Percentiles rank a stretch among this genome's conserved stretches.
Conservation (phyloP, 1,140 invertebrate species). For the Drosophila sechellia region DNA sequence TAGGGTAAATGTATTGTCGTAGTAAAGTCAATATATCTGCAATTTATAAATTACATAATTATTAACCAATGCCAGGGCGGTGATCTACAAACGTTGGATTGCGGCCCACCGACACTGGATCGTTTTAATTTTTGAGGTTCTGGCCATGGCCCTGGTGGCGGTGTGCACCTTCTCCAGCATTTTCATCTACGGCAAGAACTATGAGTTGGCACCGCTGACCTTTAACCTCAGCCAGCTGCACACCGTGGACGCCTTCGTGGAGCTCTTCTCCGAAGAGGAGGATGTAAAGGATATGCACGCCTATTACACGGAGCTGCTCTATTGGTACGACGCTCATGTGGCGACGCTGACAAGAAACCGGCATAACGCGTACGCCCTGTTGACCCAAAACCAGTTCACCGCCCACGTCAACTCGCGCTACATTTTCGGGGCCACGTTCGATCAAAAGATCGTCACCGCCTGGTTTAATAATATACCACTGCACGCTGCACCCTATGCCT, state of each 20-base stretch:
- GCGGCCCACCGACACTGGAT: slow-evolving; percentile 9
- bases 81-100: slow-evolving; percentile 37
- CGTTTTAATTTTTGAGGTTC: slow-evolving; percentile 5
- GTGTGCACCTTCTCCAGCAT: slow-evolving; percentile 29
- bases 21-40: no score
- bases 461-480: slow-evolving; percentile 69
- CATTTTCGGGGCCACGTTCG: slow-evolving; percentile 51
- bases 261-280: slow-evolving; percentile 3
- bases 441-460: slow-evolving; percentile 16
- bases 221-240: slow-evolving; percentile 45
- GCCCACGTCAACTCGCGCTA: slow-evolving; percentile 35
- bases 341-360: not conserved
- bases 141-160: slow-evolving; percentile 12
- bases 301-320: slow-evolving; percentile 49
- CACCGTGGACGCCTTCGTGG: slow-evolving; percentile 39
- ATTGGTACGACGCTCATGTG: slow-evolving; percentile 57
- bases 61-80: slow-evolving; percentile 2
- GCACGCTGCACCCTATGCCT: slow-evolving; percentile 46
- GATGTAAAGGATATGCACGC: slow-evolving; percentile 16
- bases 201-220: slow-evolving; percentile 22
- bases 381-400: slow-evolving; percentile 18
- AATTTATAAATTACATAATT: no score
- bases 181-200: slow-evolving; percentile 50
- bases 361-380: slow-evolving; percentile 1
- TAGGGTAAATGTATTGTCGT: no score